phyloP scores from a whole-genome alignment of 2,888 invertebrate species.

The Hofmannophila pseudospretella region DNA sequence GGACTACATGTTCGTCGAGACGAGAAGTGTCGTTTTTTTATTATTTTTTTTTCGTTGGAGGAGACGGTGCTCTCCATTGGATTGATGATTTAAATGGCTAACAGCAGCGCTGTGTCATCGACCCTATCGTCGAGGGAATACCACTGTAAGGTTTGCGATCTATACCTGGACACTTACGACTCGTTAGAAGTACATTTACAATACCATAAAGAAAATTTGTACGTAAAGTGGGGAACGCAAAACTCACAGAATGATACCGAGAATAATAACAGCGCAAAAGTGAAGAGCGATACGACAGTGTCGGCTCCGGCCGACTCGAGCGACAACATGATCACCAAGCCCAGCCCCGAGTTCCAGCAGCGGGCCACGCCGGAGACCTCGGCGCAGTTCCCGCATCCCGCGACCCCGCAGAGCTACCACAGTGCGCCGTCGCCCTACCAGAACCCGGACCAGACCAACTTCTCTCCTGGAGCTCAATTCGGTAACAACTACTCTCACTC shows the following conservation, averaged over 20 bases:
- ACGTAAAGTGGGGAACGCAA: slow-evolving; percentile 84
- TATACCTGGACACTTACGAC: slow-evolving; percentile 85
- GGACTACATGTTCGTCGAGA: slow-evolving; percentile 66
- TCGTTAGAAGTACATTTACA: slow-evolving; percentile 88
- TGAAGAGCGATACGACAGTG: slow-evolving; percentile 78
- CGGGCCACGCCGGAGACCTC: slow-evolving; percentile 78
- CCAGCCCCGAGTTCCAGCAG: slow-evolving; percentile 78
- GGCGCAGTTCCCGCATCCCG: slow-evolving; percentile 78
- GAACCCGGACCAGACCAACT: slow-evolving; percentile 77
- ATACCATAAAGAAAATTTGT: slow-evolving; percentile 87
- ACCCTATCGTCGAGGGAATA: slow-evolving; percentile 78
- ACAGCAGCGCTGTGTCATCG: slow-evolving; percentile 73
- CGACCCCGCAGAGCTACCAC: slow-evolving; percentile 81
- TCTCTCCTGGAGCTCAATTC: slow-evolving; percentile 75
- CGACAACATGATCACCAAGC: slow-evolving; percentile 81
- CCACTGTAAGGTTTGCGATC: slow-evolving; percentile 86
- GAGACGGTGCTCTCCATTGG: slow-evolving; percentile 67
- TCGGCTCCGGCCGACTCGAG: slow-evolving; percentile 87
- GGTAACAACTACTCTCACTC: slow-evolving; percentile 71
- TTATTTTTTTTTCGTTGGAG: slow-evolving; percentile 74
- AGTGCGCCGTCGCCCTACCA: slow-evolving; percentile 83
- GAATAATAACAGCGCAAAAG: slow-evolving; percentile 81
- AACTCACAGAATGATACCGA: slow-evolving; percentile 78
- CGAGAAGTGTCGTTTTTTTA: slow-evolving; percentile 64
- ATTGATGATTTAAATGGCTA: slow-evolving; percentile 76